These are phyloP conservation scores for Laupala kohalensis DNA, from an alignment of 1,140 invertebrate genomes.

Conservation along the genomic window DNA sequence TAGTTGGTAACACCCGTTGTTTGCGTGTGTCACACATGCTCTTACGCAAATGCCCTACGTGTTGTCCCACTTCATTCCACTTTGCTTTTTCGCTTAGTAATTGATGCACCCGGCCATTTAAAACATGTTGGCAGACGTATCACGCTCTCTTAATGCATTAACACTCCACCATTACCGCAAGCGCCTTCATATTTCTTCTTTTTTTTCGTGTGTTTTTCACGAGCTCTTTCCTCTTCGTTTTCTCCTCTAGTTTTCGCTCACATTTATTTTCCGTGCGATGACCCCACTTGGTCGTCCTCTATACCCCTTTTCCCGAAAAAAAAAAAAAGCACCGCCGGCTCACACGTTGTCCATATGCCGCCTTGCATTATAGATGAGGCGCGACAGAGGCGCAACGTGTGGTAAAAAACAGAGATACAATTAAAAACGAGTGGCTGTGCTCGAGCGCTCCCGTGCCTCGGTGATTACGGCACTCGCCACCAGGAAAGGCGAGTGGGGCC, in stretches of 20 bases:
- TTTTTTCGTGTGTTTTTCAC: not conserved
- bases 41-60: no score
- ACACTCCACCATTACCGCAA: not conserved
- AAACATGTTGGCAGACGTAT: not conserved
- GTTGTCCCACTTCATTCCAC: no score
- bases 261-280: not conserved
- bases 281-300: not conserved
- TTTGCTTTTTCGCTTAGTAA: no score
- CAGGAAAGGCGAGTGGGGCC: not conserved
- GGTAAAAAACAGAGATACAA: not conserved
- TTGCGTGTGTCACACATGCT: no score
- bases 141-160: not conserved
- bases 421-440: not conserved
- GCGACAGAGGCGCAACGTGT: no score
- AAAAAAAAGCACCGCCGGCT: not conserved
- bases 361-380: not conserved
- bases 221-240: not conserved
- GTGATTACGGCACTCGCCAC: not conserved
- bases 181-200: no score
- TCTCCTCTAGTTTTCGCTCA: not conserved
- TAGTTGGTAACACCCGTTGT: no score
- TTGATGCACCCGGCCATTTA: not conserved
- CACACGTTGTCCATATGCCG: not conserved
- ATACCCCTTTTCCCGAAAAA: not conserved
- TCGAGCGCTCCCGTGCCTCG: not conserved